Evolutionary conservation across 2,113 vertebrate species (phyloP), one percentile per base, ranked within the genome.

Genomic region (zebrafish (Danio rerio)): DNA sequence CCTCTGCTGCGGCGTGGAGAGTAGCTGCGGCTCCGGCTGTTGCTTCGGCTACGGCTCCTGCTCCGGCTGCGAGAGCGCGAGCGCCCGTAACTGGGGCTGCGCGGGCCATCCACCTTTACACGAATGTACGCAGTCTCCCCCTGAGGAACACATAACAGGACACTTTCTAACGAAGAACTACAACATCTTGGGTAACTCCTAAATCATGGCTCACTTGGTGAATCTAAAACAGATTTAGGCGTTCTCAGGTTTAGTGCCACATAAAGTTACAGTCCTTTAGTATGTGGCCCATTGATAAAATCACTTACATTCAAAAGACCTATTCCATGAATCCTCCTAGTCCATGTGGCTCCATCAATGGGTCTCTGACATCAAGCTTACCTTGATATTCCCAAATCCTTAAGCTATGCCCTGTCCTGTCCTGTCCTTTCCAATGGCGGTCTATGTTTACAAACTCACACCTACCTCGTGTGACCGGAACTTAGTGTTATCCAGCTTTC

Each of bases 51-150:
- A 43, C 94, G 94, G 71, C 94, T 95, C 69, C 90, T 87, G 76
- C 89, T 90, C 65, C 94, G 93, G 85, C 94, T 95, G 73, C 93
- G 92, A 81, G 94, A 94, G 84, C 94, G 93, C 50, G 96, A 97
- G 40, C 95, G 95, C 58, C 94, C 95, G 42, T 95, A 97, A 92
- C 96, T 96, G 85, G 95, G 94, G 89, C 96, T 96, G 89, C 96
- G 94, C 7, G 91, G 90, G 5, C 92, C 93, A 71, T 97, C 96
- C 88, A 90, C 93, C 90, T 95, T 96, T 90, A 97, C 96, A 55
- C 93, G 92, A 74, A 97, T 96, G 90, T 96, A 97, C 43, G 96
- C 92, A 1, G 96, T 96, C 90, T 97, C 96, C 86, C 96, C 96
- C 96, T 97, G 87, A 65, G 81, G 55, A 83, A 91, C 45, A 90